A percentile compares a stretch with the other conserved stretches of the same genome.
phyloP scores from a whole-genome alignment of 2,113 vertebrate genomes.

The Agapornis roseicollis region DNA sequence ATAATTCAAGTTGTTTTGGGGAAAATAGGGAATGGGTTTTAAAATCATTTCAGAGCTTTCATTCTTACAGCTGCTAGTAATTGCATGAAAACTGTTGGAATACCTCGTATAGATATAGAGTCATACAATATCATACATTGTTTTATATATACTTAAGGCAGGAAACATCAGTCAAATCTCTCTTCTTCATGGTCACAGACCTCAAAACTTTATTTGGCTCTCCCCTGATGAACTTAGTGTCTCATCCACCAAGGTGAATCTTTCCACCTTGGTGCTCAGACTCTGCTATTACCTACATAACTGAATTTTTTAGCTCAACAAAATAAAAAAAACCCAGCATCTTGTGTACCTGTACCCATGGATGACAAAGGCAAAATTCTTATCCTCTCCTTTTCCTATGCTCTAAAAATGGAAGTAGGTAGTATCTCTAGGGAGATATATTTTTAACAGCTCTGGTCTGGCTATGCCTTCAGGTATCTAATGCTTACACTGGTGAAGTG shows the following conservation, averaged over 20 bases:
- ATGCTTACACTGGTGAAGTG: background rate
- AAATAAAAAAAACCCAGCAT: background rate
- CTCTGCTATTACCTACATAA: background rate
- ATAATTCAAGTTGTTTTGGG: background rate
- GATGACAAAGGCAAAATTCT: background rate
- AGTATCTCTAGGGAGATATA: background rate
- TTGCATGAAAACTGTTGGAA: background rate
- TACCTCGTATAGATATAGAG: background rate
- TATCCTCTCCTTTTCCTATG: background rate
- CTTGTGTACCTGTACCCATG: background rate
- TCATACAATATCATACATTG: background rate
- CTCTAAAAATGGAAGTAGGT: background rate
- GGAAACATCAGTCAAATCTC: background rate
- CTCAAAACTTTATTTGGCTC: background rate
- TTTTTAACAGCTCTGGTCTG: background rate
- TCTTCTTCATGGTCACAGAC: background rate
- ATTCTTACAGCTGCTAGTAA: background rate
- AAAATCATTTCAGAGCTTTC: background rate
- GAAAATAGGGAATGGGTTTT: background rate
- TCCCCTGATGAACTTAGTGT: rapidly evolving
- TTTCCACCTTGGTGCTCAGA: background rate
- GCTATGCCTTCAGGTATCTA: background rate
- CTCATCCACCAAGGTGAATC: background rate
- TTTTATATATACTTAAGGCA: background rate
- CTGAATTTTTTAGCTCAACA: background rate